phyloP scores from a whole-genome alignment of 2,113 vertebrate genomes.

The Archocentrus centrarchus region DNA sequence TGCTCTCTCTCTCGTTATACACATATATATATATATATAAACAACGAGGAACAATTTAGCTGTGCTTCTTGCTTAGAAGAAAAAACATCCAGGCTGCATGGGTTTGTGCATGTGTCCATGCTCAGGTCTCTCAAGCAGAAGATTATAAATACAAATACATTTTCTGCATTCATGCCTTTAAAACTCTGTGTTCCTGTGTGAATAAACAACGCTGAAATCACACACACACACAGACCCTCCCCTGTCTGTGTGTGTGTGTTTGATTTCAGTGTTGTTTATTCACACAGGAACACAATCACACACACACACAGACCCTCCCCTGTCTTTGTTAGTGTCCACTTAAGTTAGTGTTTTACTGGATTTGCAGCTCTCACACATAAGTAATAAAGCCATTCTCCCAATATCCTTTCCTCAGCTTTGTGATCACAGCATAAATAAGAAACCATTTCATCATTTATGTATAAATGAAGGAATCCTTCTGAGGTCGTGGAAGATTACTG shows the following conservation, averaged over 20 bases:
- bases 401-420: background rate
- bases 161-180: conserved; percentile 32
- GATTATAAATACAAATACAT: conserved; percentile 53
- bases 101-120: conserved; percentile 33
- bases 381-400: background rate
- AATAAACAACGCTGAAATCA: conserved; percentile 20
- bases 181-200: conserved; percentile 27
- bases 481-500: conserved; percentile 31
- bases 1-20: background rate
- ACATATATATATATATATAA: background rate
- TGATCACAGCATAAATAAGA: conserved; percentile 44
- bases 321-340: background rate
- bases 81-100: background rate
- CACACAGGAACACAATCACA: too few relatives aligned
- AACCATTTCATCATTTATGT: conserved; percentile 45
- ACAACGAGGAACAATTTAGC: conserved; percentile 3
- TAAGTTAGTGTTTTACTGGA: background rate
- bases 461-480: conserved; percentile 35
- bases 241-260: background rate
- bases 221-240: background rate
- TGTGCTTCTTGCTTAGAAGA: background rate
- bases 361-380: conserved; percentile 2
- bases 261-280: too few relatives aligned
- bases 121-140: conserved; percentile 49
- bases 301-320: background rate